Percentiles rank a stretch among this genome's conserved stretches.
Conservation (phyloP, 1,140 invertebrate species). For the Drosophila mayri region DNA sequence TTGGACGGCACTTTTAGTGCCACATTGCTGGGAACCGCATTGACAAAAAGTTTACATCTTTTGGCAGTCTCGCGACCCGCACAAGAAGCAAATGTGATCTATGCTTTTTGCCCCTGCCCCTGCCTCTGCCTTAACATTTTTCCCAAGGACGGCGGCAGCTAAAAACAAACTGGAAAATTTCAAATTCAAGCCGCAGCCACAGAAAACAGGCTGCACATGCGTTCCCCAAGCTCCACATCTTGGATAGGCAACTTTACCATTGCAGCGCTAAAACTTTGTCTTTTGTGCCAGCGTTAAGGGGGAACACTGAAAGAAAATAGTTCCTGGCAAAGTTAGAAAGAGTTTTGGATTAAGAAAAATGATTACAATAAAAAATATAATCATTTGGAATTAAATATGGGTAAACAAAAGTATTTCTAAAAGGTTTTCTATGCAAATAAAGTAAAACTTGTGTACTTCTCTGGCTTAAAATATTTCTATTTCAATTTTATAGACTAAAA, state of each 20-base stretch:
- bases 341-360: not conserved
- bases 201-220: slow-evolving; percentile 72
- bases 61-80: slow-evolving; percentile 59
- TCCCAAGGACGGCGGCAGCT: slow-evolving; percentile 42
- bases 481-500: too few species aligned
- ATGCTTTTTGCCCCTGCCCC: slow-evolving; percentile 47
- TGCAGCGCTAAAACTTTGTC: slow-evolving; percentile 70
- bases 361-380: too few species aligned
- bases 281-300: slow-evolving; percentile 47
- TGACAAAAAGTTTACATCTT: slow-evolving; percentile 73
- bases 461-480: too few species aligned
- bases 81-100: slow-evolving; percentile 70
- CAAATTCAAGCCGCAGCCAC: slow-evolving; percentile 76
- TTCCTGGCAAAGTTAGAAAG: too few species aligned
- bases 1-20: slow-evolving; percentile 75
- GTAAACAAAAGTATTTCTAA: too few species aligned
- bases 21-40: slow-evolving; percentile 60
- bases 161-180: slow-evolving; percentile 73
- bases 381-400: too few species aligned
- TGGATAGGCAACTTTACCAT: slow-evolving; percentile 39
- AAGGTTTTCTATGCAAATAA: too few species aligned
- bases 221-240: slow-evolving; percentile 57
- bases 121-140: slow-evolving; percentile 13
- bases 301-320: slow-evolving; percentile 13
- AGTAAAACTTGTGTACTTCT: too few species aligned